Conservation (phyloP, 1,140 invertebrate genomes). For the Plutomurus gul region DNA sequence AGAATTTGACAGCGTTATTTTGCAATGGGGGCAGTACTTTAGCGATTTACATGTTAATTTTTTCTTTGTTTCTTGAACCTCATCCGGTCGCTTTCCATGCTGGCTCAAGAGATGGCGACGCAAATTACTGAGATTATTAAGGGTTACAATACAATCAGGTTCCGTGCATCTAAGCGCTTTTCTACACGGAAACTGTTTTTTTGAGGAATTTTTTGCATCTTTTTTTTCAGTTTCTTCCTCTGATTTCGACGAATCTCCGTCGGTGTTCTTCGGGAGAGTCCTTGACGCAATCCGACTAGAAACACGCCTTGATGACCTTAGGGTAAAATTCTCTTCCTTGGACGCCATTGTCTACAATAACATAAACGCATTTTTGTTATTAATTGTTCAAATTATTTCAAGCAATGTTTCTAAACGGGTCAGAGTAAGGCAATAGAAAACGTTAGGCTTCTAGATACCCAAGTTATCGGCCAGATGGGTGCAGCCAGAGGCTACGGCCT, state of each 20-base stretch:
- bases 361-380: not conserved
- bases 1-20: not conserved
- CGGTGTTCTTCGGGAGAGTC: too few species aligned
- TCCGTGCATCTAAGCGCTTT: not conserved
- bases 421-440: too few species aligned
- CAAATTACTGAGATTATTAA: not conserved
- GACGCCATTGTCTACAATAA: not conserved
- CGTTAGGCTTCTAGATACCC: too few species aligned
- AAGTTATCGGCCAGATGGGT: too few species aligned
- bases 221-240: too few species aligned
- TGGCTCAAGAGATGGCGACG: not conserved
- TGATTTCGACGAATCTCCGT: too few species aligned
- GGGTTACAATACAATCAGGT: not conserved
- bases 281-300: too few species aligned
- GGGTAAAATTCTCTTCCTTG: not conserved
- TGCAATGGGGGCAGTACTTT: not conserved
- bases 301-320: too few species aligned
- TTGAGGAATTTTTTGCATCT: not conserved
- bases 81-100: not conserved
- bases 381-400: too few species aligned
- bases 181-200: not conserved
- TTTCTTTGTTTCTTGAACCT: not conserved
- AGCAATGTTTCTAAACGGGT: too few species aligned
- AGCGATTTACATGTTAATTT: not conserved
- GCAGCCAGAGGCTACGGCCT: too few species aligned